Percentiles rank a stretch among this genome's conserved stretches.
phyloP scores from a whole-genome alignment of 2,113 vertebrate species.

The Excalfactoria chinensis region DNA sequence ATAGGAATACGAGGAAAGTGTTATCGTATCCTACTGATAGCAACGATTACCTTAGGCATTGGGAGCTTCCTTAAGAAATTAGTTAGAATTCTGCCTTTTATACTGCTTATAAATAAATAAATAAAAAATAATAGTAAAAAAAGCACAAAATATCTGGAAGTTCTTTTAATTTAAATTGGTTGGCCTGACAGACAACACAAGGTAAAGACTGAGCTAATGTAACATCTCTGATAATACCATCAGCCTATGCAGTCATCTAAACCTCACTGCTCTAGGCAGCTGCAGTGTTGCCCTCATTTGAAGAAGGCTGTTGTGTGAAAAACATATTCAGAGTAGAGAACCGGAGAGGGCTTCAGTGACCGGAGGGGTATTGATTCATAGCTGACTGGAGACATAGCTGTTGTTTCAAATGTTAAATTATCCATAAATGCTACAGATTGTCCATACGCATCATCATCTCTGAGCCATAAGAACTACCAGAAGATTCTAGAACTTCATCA shows the following conservation, averaged over 20 bases:
- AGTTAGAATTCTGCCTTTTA: background rate
- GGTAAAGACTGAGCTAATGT: background rate
- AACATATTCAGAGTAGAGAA: background rate
- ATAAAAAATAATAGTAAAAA: too few relatives aligned
- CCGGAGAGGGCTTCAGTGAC: background rate
- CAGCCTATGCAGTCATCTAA: background rate
- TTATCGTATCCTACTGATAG: background rate
- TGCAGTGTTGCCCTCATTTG: background rate
- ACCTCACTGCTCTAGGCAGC: background rate
- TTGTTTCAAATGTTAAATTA: background rate
- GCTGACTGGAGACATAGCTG: background rate
- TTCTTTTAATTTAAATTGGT: background rate
- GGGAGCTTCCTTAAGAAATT: background rate
- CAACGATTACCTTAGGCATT: background rate
- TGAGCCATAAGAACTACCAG: background rate
- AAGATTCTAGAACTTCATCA: background rate
- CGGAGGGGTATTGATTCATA: fast-evolving
- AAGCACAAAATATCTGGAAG: background rate
- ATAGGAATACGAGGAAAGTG: conserved; percentile 34
- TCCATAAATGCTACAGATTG: background rate
- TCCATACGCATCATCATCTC: fast-evolving
- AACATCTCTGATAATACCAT: background rate
- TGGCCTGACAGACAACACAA: background rate
- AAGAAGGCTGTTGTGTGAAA: background rate
- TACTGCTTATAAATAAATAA: background rate